Evolutionary conservation across 1,140 invertebrate genomes (phyloP), one percentile per base, ranked within the genome.

Genomic region (Bombus difficillimus): DNA sequence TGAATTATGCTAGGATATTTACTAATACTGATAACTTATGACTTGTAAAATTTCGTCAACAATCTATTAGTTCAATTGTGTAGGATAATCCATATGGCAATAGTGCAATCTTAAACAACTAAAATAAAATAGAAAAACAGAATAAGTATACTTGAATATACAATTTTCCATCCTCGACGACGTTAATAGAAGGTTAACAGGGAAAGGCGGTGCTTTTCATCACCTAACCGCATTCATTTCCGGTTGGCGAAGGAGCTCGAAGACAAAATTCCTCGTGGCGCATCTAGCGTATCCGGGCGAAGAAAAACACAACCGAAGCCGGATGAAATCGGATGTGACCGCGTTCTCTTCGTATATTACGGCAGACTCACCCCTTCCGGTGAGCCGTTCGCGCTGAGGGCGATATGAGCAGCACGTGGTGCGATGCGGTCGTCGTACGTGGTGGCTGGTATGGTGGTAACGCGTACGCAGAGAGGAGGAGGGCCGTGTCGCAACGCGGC

Each of bases 341-440:
- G 86, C 86, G 81, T 86, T 86, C 89, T 91, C 74, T 81, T 91
- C 74, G 86, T 88, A 90, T 83, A 88, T 88, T 85, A 74, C 87
- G 69, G 47, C 39, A 77, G 71, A 53, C 37, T 82, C 78, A 90
- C 83, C 81, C 86, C 74, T 90, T 88, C 75, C 88, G 82, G 82
- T 77, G 81, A 59, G 41, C 86, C 81, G 66, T 76, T 83, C 72
- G 85, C 75, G 72, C 57, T 37, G 37, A 73, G 47, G 39, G 76
- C 86, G 89, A 93, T 93, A 93, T 92, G 90, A 93, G 89, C 92
- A 88, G 92, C 93, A 93, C 92, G 92, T 93, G 59, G 93, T 87
- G 85, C 89, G 83, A 86, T 91, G 90, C 90, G 89, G 89, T 92
- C 79, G 87, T 86, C 86, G 86, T 92, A 91, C 89, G 88, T 87